Percentiles rank a stretch among this genome's conserved stretches.
Conservation (phyloP, 2,113 vertebrate species). For the Tetraodon nigroviridis region DNA sequence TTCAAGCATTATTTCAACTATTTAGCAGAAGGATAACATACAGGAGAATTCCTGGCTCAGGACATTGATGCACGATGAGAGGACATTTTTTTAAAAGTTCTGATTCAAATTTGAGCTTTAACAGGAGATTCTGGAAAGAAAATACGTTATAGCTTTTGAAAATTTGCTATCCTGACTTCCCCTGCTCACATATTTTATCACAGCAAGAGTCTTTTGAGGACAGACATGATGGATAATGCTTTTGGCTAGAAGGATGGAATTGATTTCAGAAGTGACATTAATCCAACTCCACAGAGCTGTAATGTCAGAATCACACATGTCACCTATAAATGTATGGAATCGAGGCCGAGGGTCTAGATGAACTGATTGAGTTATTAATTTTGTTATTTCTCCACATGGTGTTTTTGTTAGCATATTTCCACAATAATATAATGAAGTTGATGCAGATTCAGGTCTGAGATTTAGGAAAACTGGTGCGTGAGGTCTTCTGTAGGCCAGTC, state of each 20-base stretch:
- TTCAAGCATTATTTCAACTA: not conserved
- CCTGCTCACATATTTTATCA: too few species aligned
- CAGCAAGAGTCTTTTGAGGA: not conserved
- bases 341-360: not conserved
- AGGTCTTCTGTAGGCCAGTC: conserved; percentile 55
- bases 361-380: not conserved
- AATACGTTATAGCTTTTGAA: too few species aligned
- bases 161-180: not conserved
- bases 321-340: not conserved
- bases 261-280: conserved; percentile 7
- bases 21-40: not conserved
- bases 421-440: not conserved
- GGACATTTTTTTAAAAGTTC: too few species aligned
- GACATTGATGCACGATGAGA: not conserved
- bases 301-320: conserved; percentile 19
- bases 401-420: too few species aligned
- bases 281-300: conserved; percentile 14
- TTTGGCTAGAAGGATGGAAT: not conserved
- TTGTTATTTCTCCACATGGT: too few species aligned
- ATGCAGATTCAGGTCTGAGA: conserved; percentile 9
- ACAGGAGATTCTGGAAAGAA: too few species aligned
- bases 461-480: conserved; percentile 21
- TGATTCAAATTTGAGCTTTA: too few species aligned
- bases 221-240: conserved; percentile 5
- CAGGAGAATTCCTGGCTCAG: not conserved